Base-by-base conservation (phyloP, 2,888 invertebrate genomes). In the Aphodius sticticus region DNA sequence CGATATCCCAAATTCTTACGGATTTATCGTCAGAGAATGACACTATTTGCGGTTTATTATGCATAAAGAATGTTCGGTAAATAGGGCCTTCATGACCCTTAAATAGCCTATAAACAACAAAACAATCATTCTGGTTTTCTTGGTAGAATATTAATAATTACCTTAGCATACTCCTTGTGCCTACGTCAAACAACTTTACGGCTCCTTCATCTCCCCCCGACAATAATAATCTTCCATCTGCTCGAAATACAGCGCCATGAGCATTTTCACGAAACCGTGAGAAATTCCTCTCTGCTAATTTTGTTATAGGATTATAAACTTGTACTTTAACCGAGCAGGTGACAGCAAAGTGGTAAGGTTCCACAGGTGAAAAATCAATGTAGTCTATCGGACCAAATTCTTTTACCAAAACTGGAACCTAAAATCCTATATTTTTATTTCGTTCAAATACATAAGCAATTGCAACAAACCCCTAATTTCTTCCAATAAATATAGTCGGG, bases 21-120 rank as follows among this genome's bases (percentile, higher is more conserved):
- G 94, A 92, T 89, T 96, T 96, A 87, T 99, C 98, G 90, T 99
- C 98, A 2, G 97, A 96, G 87, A 96, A 98, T 84, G 97, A 97
- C 1, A 95, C 92, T 70, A 98, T 92, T 84, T 95, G 95, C 14
- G 94, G 90, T 86, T 95, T 94, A 85, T 96, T 95, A 53, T 93
- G 91, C 16, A 96, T 92, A 86, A 98, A 98, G 86, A 92, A 94
- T 82, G 95, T 94, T 81, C 97, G 92, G 87, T 97, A 97, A 0
- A 96, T 95, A 75, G 95, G 92, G 16, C 92, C 95, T 81, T 92
- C 92, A 86, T 97, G 97, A 0, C 96, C 97, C 86, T 95, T 95
- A 86, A 98, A 98, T 26, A 96, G 91, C 85, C 98, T 88, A 79
- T 76, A 85, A 78, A 76, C 6, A 16, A 26, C 15, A 69, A 69